Evolutionary conservation across 2,113 vertebrate species (phyloP), one percentile per base, ranked within the genome.

Genomic region (Tragulus kanchil): DNA sequence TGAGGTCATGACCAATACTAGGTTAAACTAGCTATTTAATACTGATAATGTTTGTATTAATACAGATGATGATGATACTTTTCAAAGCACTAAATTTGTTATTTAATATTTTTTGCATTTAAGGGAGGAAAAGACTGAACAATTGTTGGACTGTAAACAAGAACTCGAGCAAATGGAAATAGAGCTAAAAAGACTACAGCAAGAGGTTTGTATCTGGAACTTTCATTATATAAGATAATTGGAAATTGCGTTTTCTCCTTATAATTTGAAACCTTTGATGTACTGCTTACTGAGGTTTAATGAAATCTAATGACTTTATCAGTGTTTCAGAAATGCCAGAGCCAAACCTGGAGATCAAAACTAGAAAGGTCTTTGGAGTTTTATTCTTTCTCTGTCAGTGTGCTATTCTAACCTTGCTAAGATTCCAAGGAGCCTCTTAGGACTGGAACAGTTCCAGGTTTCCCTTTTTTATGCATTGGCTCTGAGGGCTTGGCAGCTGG

Each of bases 91-190:
- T 89, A 85, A 71, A 9, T n/a, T 91, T 94, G 59, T 79, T 94
- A 26, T 85, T 95, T 91, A 93, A 73, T 62, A 67, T 83, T 88
- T 97, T 94, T 64, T 96, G 14, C 93, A 83, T 94, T 94, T 97
- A 95, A 99, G 99, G 85, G 99, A 99, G 98, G 99, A 99, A 98
- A 99, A 99, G 98, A 99, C 99, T 36, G 99, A 99, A 97, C 99
- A 99, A 95, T 99, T 99, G 73, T 94, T 99, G 98, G 99, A 99
- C 98, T 99, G 99, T 96, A 99, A 99, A 79, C 99, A 99, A 98
- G 99, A 99, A 96, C 98, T 99, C 87, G 99, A 99, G 26, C 99
- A 99, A 97, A 99, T 99, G 98, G 99, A 99, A 98, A 95, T 97
- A 71, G 99, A 99, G 98, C 96, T 99, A 23, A 99, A 99, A 98